Evolutionary conservation across 2,888 invertebrate genomes (phyloP), one percentile per base, ranked within the genome.

Genomic region (Phaonia tiefii): DNA sequence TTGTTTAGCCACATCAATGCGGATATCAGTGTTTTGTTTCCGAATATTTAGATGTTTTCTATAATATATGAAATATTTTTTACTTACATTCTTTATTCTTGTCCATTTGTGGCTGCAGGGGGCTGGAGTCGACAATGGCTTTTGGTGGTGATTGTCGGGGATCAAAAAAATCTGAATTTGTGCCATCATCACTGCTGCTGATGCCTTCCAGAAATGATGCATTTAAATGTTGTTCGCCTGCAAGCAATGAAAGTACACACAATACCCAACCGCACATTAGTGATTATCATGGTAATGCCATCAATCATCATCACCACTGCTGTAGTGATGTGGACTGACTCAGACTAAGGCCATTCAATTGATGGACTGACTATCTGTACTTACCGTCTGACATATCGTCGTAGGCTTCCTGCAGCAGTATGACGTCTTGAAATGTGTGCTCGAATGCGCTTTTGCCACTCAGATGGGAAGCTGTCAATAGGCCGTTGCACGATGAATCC

Each of bases 81-180:
- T 42, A 95, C 97, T 96, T 91, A 98, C 98, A 98, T 95, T 98
- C 98, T 93, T 98, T 98, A 92, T 98, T 98, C 91, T 97, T 97
- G 91, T 98, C 97, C 95, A 98, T 96, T 89, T 96, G 94, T 87
- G 96, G 95, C 89, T 97, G 96, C 87, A 98, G 93, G 65, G 98
- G 98, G 88, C 97, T 96, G 89, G 97, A 97, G 92, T 98, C 98
- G 88, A 98, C 97, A 91, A 96, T 94, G 89, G 96, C 96, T 92
- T 97, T 96, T 86, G 97, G 97, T 88, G 97, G 96, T 86, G 96
- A 96, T 89, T 90, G 90, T 85, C 91, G 87, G 80, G 89, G 87
- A 86, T 91, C 90, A 84, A 89, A 90, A 85, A 86, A 88, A 86
- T 90, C 89, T 83, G 89, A 88, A 86, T 88, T 90, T 85, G 87